These are phyloP conservation scores for Xylota sylvarum DNA, from an alignment of 2,888 invertebrate genomes.

Conservation along the genomic window DNA sequence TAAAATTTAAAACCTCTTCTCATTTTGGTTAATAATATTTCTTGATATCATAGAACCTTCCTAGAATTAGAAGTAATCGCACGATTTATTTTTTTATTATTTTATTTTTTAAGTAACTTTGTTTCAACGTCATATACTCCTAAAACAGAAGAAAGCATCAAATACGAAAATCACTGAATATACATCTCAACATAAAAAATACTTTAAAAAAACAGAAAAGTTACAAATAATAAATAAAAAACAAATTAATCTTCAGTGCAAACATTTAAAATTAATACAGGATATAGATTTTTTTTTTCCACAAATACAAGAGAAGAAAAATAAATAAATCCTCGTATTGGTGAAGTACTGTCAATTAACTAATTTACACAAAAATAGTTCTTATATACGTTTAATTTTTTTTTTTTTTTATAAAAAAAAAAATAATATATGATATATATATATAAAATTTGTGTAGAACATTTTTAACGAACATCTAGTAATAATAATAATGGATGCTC, in stretches of 20 bases:
- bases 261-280: conserved; percentile 62
- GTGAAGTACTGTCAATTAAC: conserved; percentile 26
- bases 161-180: conserved; percentile 79
- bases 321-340: conserved; percentile 31
- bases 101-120: conserved; percentile 44
- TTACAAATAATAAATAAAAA: conserved; percentile 33
- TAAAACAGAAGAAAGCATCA: conserved; percentile 78
- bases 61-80: conserved; percentile 79
- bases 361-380: conserved; percentile 46
- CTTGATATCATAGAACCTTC: conserved; percentile 79
- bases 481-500: conserved; percentile 72
- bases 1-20: conserved; percentile 21
- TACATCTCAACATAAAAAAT: conserved; percentile 51
- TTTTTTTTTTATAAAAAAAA: conserved; percentile 12
- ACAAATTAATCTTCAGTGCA: conserved; percentile 69
- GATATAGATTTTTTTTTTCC: conserved; percentile 33
- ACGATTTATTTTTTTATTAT: conserved; percentile 77
- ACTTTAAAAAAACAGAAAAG: conserved; percentile 37
- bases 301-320: conserved; percentile 43
- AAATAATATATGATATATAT: conserved; percentile 57
- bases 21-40: conserved; percentile 80
- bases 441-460: conserved; percentile 63
- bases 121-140: conserved; percentile 30
- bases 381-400: conserved; percentile 28
- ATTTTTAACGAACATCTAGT: conserved; percentile 70